phyloP scores from a whole-genome alignment of 2,797 vertebrate genomes.

The Amblyraja radiata region DNA sequence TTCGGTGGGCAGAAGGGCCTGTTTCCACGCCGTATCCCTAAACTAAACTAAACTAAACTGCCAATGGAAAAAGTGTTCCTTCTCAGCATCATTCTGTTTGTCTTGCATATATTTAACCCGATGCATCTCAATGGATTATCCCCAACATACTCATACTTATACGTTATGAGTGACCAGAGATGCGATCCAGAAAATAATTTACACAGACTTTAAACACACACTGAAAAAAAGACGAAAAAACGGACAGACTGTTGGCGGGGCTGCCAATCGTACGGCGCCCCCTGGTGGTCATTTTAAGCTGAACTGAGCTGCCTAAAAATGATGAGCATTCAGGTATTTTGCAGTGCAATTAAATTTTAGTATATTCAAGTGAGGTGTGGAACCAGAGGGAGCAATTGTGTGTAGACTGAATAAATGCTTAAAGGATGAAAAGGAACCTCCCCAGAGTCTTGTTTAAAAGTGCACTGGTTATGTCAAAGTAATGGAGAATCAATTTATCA shows the following conservation, averaged over 20 bases:
- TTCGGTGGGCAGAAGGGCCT: too few species aligned
- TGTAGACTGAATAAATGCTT: neutral
- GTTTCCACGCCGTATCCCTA: too few species aligned
- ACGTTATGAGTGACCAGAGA: too few species aligned
- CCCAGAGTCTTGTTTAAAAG: neutral
- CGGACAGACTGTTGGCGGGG: too few species aligned
- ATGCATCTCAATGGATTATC: too few species aligned
- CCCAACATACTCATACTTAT: too few species aligned
- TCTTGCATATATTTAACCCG: neutral
- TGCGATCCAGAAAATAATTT: too few species aligned
- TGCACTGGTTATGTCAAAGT: neutral
- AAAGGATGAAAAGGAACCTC: neutral
- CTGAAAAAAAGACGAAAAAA: too few species aligned
- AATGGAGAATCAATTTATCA: neutral
- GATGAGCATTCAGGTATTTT: neutral
- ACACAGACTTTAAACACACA: too few species aligned
- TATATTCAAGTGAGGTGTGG: neutral
- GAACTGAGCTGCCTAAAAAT: neutral
- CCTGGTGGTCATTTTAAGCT: too few species aligned
- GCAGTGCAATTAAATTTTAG: neutral
- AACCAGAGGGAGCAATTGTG: too few species aligned
- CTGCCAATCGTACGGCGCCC: too few species aligned
- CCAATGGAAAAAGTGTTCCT: neutral
- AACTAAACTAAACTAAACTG: neutral
- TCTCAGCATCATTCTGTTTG: neutral